Evolutionary conservation across 2,113 vertebrate genomes (phyloP).

Genomic region (Tragelaphus strepsiceros): DNA sequence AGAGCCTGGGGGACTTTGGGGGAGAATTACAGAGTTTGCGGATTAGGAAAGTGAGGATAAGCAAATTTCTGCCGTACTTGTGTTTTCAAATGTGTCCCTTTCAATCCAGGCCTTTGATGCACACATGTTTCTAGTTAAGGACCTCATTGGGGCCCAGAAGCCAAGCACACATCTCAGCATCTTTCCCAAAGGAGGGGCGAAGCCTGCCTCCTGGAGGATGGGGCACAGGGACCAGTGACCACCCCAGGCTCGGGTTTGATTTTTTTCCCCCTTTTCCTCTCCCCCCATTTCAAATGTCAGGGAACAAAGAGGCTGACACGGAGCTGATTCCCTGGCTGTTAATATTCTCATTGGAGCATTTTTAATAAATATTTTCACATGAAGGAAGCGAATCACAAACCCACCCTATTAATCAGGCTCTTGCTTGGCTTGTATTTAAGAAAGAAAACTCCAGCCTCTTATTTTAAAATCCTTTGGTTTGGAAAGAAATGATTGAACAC

Average conservation of each 20-base stretch:
- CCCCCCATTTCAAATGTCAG: background rate
- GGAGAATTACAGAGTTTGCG: slow-evolving; percentile 58
- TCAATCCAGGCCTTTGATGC: slow-evolving; percentile 46
- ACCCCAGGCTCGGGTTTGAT: background rate
- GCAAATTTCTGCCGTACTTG: slow-evolving; percentile 44
- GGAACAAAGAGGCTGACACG: slow-evolving; percentile 37
- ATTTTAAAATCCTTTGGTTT: slow-evolving; percentile 62
- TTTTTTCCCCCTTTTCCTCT: background rate
- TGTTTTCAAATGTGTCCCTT: slow-evolving; percentile 62
- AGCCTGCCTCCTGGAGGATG: background rate
- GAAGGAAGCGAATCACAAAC: slow-evolving; percentile 54
- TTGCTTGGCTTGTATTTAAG: slow-evolving; percentile 57
- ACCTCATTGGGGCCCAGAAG: background rate
- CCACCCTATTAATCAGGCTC: slow-evolving; percentile 63
- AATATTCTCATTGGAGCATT: slow-evolving; percentile 51
- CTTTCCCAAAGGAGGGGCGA: background rate
- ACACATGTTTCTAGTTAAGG: slow-evolving; percentile 69
- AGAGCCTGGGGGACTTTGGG: slow-evolving; percentile 23
- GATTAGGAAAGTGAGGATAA: slow-evolving; percentile 70
- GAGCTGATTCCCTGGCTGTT: slow-evolving; percentile 53
- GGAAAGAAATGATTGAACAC: slow-evolving; percentile 70
- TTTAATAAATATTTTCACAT: slow-evolving; percentile 51
- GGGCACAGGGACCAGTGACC: background rate
- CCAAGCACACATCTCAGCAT: background rate
- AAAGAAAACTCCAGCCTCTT: slow-evolving; percentile 50